These are phyloP conservation scores for Chaetogeoica ovagalla DNA, from an alignment of 2,888 invertebrate species.

Conservation along the genomic window DNA sequence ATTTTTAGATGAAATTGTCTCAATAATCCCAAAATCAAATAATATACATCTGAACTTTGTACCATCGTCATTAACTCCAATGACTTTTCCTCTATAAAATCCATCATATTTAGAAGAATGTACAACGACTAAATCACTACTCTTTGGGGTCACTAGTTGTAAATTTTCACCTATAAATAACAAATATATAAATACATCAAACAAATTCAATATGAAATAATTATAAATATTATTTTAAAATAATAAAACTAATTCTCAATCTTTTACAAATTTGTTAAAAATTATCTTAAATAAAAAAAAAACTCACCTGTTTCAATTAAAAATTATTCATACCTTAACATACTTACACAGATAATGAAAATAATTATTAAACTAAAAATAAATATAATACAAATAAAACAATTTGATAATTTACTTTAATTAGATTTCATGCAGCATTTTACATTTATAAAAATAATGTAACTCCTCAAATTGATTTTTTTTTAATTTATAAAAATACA, in stretches of 20 bases:
- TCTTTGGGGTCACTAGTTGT: background rate
- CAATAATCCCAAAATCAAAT: slow-evolving; percentile 9
- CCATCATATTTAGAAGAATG: slow-evolving; percentile 7
- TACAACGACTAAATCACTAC: background rate
- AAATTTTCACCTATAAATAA: slow-evolving; percentile 20
- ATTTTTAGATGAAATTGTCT: background rate
- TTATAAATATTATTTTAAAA: background rate
- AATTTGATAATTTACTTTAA: too few species aligned
- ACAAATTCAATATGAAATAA: background rate
- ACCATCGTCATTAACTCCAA: background rate
- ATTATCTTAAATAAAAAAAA: background rate
- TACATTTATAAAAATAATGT: too few species aligned
- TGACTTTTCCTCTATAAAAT: slow-evolving; percentile 17
- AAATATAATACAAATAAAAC: too few species aligned
- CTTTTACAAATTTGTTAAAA: background rate
- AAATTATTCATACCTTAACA: too few species aligned
- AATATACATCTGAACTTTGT: slow-evolving; percentile 14
- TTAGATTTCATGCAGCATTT: too few species aligned
- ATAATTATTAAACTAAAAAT: too few species aligned
- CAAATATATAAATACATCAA: background rate
- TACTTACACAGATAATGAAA: too few species aligned
- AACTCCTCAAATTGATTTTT: too few species aligned
- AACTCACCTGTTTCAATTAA: too few species aligned
- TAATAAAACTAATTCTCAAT: background rate
- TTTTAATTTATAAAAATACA: background rate